Evolutionary conservation across 2,113 vertebrate species (phyloP).

Genomic region (Oryzias curvinotus): DNA sequence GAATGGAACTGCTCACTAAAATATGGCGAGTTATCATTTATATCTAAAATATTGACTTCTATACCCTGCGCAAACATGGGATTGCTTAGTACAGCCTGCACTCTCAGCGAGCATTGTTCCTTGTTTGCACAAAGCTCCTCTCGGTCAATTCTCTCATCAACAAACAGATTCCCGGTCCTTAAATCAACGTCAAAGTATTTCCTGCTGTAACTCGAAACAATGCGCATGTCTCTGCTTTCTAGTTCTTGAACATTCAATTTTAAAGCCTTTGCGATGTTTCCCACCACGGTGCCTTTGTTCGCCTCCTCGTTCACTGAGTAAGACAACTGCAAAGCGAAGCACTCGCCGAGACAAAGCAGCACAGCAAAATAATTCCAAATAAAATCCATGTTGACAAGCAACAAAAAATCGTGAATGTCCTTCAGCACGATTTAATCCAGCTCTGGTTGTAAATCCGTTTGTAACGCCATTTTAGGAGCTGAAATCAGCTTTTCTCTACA

Average conservation of each 20-base stretch:
- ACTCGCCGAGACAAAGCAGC: background rate
- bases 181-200: constrained; percentile 73
- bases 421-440: no score
- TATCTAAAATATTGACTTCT: constrained; percentile 56
- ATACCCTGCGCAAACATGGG: constrained; percentile 66
- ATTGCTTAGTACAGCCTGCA: constrained; percentile 69
- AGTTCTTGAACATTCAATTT: constrained; percentile 59
- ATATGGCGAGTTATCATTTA: constrained; percentile 70
- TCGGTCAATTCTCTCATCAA: constrained; percentile 67
- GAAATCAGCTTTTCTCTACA: no score
- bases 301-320: constrained; percentile 71
- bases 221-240: constrained; percentile 61
- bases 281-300: constrained; percentile 63
- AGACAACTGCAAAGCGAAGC: constrained; percentile 38
- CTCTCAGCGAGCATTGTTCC: constrained; percentile 47
- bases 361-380: no score
- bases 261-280: constrained; percentile 74
- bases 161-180: constrained; percentile 66
- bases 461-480: no score
- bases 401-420: no score
- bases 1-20: constrained; percentile 36
- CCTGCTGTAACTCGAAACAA: constrained; percentile 50
- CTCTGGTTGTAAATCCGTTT: no score
- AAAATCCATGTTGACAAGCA: no score
- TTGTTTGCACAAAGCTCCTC: constrained; percentile 65